Evolutionary conservation across 2,113 vertebrate species (phyloP).

Genomic region (Elanus axillaris): DNA sequence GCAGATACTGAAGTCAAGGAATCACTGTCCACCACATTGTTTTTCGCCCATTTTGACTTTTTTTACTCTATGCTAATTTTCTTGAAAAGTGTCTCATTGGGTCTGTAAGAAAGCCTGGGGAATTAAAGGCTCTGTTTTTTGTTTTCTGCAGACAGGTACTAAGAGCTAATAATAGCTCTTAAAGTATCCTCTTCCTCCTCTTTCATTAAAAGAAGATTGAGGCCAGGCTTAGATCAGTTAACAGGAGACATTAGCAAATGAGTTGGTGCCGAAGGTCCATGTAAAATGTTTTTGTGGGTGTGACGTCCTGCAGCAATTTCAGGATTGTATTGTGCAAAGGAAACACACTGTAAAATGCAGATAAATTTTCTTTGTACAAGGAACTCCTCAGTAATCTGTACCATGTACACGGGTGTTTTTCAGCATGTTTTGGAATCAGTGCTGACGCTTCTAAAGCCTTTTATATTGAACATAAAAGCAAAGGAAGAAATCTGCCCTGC

Average conservation of each 20-base stretch:
- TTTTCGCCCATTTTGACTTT: neutral
- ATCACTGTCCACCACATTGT: accelerated
- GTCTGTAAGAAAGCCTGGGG: neutral
- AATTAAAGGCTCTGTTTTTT: neutral
- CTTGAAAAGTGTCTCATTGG: neutral
- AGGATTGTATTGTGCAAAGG: neutral
- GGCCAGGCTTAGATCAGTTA: slow-evolving; percentile 46
- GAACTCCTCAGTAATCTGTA: neutral
- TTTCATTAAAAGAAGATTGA: slow-evolving; percentile 61
- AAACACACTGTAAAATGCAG: neutral
- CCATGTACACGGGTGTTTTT: accelerated
- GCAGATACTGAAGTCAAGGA: neutral
- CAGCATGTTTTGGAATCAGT: neutral
- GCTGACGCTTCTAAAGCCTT: neutral
- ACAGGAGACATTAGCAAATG: slow-evolving; percentile 26
- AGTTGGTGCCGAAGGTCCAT: neutral
- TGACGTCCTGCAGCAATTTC: neutral
- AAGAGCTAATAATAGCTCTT: slow-evolving; percentile 45
- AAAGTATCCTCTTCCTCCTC: slow-evolving; percentile 27
- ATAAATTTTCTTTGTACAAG: neutral
- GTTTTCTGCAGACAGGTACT: neutral
- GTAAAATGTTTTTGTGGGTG: neutral
- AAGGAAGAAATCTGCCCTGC: neutral
- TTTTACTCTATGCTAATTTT: neutral
- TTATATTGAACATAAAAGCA: neutral